Base-by-base conservation (phyloP, 1,140 invertebrate genomes). In the Teleogryllus occipitalis region DNA sequence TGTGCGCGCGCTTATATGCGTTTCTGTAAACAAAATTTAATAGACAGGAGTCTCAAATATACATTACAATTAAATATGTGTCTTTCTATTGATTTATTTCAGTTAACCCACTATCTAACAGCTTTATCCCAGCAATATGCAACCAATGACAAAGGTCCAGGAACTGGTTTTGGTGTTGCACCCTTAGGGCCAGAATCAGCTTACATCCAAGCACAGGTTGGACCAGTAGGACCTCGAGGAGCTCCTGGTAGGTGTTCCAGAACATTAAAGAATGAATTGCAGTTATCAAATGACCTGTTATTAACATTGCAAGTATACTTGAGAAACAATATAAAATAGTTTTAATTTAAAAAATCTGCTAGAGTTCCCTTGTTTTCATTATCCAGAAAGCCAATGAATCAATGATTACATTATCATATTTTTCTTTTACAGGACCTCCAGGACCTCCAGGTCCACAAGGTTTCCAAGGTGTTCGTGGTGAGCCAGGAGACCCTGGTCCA, bases 361-460 rank as follows among this genome's bases (percentile, higher is more conserved):
- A 65, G 54, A 65, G 27, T 39, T 39, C 5, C 27, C 5, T 39
- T 39, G 27, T 39, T 39, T 39, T 39, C 27, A 39, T 39, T 39
- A 5, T 39, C 5, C 5, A 39, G 5, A 2, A 39, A 5, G 27
- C 27, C 27, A 39, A 39, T 39, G 27, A 39, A 39, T 39, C 27
- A 39, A 39, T 39, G 27, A 39, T 39, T 18, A 27, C 46, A 18
- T 2, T 5, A 39, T 39, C 10, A 22, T 2, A 46, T 22, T 72
- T 18, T 82, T 65, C 12, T 75, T 81, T 77, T 75, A 8, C 89
- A 83, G 93, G 93, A 72, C 86, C 90, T 18, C 86, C 90, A 18
- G 93, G 94, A 14, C 91, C 93, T 8, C 91, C 93, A 86, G 94
- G 94, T 27, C 94, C 94, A 76, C 94, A 95, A 88, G 94, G 94